These are phyloP conservation scores for Calameuta pallipes DNA, from an alignment of 2,888 invertebrate genomes.

Conservation along the genomic window DNA sequence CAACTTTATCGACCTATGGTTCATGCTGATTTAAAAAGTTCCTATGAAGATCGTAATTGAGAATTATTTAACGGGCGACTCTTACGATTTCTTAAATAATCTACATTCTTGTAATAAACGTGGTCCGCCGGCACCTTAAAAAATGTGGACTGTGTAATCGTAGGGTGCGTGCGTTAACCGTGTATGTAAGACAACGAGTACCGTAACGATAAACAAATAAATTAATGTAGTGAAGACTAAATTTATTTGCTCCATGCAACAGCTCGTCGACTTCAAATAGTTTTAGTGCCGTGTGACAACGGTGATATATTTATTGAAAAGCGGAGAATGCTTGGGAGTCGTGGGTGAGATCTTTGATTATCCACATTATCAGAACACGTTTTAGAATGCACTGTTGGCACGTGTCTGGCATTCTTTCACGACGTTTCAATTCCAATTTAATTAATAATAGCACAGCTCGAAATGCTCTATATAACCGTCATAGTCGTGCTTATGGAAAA, in stretches of 20 bases:
- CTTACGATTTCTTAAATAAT: neutral
- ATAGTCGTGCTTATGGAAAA: constrained; percentile 33
- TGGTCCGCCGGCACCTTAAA: neutral
- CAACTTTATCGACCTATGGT: neutral
- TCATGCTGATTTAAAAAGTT: neutral
- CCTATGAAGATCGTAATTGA: neutral
- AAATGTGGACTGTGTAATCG: neutral
- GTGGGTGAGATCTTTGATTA: neutral
- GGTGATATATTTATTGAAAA: neutral
- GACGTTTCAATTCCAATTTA: constrained; percentile 17
- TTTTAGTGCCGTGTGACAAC: neutral
- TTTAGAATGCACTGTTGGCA: constrained; percentile 15
- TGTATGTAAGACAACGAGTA: neutral
- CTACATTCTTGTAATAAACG: neutral
- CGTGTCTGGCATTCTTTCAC: constrained; percentile 11
- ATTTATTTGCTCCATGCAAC: neutral
- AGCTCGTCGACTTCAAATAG: neutral
- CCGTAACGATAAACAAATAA: neutral
- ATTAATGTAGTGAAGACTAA: neutral
- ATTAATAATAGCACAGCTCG: constrained; percentile 5
- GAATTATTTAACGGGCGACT: neutral
- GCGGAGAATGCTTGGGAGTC: neutral
- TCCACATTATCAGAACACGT: neutral
- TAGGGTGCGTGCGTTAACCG: neutral
- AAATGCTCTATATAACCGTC: constrained; percentile 19